Evolutionary conservation across 2,888 invertebrate genomes (phyloP).

Genomic region (Polyommatus icarus): DNA sequence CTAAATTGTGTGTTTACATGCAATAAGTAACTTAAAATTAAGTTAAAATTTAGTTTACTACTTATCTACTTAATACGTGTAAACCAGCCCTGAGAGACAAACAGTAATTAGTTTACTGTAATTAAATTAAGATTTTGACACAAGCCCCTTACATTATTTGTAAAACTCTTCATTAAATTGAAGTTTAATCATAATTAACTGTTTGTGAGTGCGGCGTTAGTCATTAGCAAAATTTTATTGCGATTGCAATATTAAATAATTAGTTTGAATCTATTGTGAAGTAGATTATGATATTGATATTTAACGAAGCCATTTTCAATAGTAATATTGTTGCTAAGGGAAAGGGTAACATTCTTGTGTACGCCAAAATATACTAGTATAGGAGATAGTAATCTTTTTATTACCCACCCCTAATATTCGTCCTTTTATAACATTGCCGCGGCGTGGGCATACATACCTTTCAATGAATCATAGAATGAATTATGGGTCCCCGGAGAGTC

Average conservation of each 20-base stretch:
- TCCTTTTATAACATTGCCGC: slow-evolving; percentile 6
- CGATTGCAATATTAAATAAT: neutral
- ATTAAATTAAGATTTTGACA: too few species aligned
- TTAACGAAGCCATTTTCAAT: neutral
- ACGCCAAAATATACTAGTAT: neutral
- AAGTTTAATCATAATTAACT: too few species aligned
- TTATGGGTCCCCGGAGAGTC: slow-evolving; percentile 16
- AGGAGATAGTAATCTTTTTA: slow-evolving; percentile 18
- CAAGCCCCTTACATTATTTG: too few species aligned
- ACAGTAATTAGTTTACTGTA: too few species aligned
- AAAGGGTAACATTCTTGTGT: neutral
- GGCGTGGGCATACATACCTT: slow-evolving; percentile 3
- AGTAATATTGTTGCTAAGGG: neutral
- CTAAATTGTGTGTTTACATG: too few species aligned
- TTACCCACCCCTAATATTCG: slow-evolving; percentile 13
- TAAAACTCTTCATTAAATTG: too few species aligned
- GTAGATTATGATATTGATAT: neutral
- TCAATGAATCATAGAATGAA: slow-evolving; percentile 18
- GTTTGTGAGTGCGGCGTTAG: neutral
- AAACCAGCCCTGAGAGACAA: too few species aligned
- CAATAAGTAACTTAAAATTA: too few species aligned
- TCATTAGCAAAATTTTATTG: neutral
- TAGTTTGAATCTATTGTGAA: neutral
- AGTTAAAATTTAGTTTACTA: too few species aligned
- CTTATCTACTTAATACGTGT: too few species aligned